These are phyloP conservation scores for Oncorhynchus keta DNA, from an alignment of 2,113 vertebrate species.

Conservation along the genomic window DNA sequence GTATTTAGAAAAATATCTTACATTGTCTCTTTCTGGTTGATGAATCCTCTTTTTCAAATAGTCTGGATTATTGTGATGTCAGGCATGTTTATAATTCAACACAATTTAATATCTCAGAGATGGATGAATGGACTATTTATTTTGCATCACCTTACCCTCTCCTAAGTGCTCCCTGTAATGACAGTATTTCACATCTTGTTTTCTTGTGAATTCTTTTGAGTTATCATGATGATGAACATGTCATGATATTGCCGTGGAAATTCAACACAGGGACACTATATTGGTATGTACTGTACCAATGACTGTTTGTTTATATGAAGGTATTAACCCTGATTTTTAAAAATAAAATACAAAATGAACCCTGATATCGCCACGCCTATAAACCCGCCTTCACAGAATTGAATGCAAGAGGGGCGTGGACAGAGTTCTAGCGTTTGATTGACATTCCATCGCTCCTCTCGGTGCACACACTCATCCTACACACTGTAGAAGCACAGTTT, in stretches of 20 bases:
- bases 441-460: slow-evolving; percentile 39
- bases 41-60: slow-evolving; percentile 16
- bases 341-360: too few relatives aligned
- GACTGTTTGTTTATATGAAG: too few relatives aligned
- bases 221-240: too few relatives aligned
- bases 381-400: slow-evolving; percentile 13
- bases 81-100: neutral
- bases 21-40: neutral
- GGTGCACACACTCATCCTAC: neutral
- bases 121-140: neutral
- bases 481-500: neutral
- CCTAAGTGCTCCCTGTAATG: too few relatives aligned
- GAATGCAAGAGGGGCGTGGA: neutral
- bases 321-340: neutral
- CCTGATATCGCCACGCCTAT: neutral
- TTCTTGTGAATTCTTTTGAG: too few relatives aligned
- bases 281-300: too few relatives aligned
- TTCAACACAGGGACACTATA: too few relatives aligned
- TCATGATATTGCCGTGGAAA: too few relatives aligned
- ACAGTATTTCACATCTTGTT: neutral
- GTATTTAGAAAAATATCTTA: neutral
- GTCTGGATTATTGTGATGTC: neutral
- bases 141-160: too few relatives aligned
- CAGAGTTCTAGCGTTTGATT: slow-evolving; percentile 15
- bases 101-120: neutral